Evolutionary conservation across 2,797 vertebrate species (phyloP), one percentile per base, ranked within the genome.

Genomic region (Anguilla megastoma): DNA sequence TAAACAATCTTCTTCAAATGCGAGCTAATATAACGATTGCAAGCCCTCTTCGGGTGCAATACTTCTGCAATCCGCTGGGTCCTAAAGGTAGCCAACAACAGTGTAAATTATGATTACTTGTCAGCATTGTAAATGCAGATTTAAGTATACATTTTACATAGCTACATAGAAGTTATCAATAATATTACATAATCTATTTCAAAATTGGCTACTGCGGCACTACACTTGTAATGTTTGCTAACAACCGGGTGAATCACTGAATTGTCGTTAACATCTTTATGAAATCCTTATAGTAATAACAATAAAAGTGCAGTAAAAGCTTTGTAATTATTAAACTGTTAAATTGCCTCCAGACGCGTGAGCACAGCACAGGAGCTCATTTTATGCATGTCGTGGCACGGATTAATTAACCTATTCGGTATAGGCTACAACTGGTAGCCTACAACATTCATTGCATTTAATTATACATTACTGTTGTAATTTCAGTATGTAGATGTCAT

Each of bases 41-140:
- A 91, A 93, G 93, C 94, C 95, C 93, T 93, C 89, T 88, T 91
- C 94, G 91, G 92, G 92, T 94, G 93, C 93, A 90, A 92, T 92
- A 91, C 94, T 94, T 87, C 91, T 92, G 92, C 95, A 94, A 95
- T 94, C 96, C 96, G 96, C 96, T 95, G 97, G 97, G 97, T 97
- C 97, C 97, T 97, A 97, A 95, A 95, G 96, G 90, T 87, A 93
- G 80, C 85, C 52, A 0, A 58, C 30, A 71, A 50, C 41, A 56
- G 36, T 80, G 69, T 84, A 92, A 4, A 89, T 88, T 0, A 89
- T 30, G 74, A 85, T 66, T 85, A 86, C 85, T 41, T 74, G 85
- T 80, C 33, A 60, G 76, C 10, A 50, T 27, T 87, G 0, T 54
- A 84, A 36, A 83, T 52, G 71, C 27, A 50, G 45, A 60, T 71